Conservation (phyloP, 2,113 vertebrate species). For the Oreocharis arfaki region DNA sequence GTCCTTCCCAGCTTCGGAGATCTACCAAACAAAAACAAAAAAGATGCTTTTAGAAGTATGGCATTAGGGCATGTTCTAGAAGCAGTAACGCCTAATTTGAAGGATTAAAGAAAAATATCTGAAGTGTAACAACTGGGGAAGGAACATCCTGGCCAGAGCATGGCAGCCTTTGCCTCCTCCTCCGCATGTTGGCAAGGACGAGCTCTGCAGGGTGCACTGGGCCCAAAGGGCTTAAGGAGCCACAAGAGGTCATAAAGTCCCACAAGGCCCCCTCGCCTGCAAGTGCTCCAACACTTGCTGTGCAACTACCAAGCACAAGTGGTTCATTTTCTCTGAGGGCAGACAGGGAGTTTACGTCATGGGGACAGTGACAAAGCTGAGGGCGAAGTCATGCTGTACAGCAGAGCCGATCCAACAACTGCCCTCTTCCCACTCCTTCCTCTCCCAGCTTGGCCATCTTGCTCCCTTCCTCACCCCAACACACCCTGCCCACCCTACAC, state of each 20-base stretch:
- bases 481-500: not conserved
- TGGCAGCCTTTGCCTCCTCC: not conserved
- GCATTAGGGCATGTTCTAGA: not conserved
- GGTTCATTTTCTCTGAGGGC: not conserved
- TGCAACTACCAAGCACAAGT: not conserved
- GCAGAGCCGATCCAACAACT: not conserved
- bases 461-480: not conserved
- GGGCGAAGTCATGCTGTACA: not conserved
- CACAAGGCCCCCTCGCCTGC: not conserved
- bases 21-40: slow-evolving; percentile 63
- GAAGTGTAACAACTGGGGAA: not conserved
- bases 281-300: not conserved
- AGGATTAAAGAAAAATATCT: not conserved
- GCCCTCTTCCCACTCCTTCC: not conserved
- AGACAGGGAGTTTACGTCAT: not conserved
- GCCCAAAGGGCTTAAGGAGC: not conserved
- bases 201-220: not conserved
- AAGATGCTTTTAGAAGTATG: not conserved
- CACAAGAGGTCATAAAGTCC: not conserved
- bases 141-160: not conserved
- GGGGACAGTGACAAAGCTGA: not conserved
- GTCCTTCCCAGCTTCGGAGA: slow-evolving; percentile 85
- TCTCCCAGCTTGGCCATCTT: not conserved
- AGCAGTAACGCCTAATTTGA: not conserved
- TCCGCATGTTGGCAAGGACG: accelerated